These are phyloP conservation scores for Drosophila neoperkinsi DNA, from an alignment of 2,888 invertebrate genomes.

Conservation along the genomic window DNA sequence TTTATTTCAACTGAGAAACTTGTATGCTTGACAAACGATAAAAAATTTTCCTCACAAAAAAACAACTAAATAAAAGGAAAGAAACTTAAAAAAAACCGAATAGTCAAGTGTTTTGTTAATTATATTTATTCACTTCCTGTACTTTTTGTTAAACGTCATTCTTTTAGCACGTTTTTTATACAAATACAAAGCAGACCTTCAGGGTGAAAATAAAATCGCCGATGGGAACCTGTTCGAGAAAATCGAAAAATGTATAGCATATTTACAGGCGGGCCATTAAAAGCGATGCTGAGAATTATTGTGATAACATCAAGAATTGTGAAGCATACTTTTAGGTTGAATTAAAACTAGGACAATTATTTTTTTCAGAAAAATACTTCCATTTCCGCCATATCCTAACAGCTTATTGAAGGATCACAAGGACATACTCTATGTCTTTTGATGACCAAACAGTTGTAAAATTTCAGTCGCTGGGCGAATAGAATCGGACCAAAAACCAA, in stretches of 20 bases:
- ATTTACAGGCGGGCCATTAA: neutral
- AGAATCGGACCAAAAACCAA: too few species aligned
- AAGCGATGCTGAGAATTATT: fast-evolving
- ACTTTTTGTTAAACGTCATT: neutral
- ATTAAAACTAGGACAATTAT: neutral
- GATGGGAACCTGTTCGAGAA: neutral
- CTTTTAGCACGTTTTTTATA: neutral
- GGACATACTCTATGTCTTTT: neutral
- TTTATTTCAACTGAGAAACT: constrained; percentile 58
- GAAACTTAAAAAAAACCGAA: constrained; percentile 47
- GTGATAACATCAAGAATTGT: neutral
- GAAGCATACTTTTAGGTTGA: neutral
- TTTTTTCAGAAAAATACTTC: neutral
- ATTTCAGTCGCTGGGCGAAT: neutral
- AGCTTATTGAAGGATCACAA: neutral
- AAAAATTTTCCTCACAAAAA: constrained; percentile 44
- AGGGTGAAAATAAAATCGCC: neutral
- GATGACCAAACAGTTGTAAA: neutral
- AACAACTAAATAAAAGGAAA: constrained; percentile 47
- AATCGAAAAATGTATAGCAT: neutral
- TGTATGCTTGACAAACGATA: constrained; percentile 64
- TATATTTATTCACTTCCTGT: neutral
- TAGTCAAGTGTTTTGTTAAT: neutral
- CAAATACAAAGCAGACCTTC: neutral
- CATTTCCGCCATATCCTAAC: neutral